Percentiles rank a stretch among this genome's conserved stretches.
These are phyloP conservation scores for Chaetops frenatus DNA, from an alignment of 2,113 vertebrate species.

Conservation along the genomic window DNA sequence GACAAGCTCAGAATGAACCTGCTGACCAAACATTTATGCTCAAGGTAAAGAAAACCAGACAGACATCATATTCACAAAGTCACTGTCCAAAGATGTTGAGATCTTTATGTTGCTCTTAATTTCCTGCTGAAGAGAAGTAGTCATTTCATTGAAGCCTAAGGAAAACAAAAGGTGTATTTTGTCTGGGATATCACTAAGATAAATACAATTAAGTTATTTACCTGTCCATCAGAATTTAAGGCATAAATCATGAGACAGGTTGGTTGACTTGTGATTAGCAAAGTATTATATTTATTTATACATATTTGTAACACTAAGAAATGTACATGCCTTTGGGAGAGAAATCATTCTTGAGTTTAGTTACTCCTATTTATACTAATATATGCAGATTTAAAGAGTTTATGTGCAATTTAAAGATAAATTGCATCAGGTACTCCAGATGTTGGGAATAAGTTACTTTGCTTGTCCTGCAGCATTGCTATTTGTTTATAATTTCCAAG, in stretches of 20 bases:
- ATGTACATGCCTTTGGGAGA: background rate
- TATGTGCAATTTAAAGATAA: background rate
- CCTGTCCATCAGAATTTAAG: background rate
- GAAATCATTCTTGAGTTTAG: background rate
- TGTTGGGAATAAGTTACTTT: background rate
- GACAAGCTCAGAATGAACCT: background rate
- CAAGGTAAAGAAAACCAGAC: background rate
- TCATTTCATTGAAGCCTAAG: background rate
- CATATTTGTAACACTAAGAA: background rate
- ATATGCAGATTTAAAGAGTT: background rate
- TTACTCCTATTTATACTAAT: background rate
- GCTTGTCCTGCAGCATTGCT: background rate
- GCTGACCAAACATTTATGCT: background rate
- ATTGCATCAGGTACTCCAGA: background rate
- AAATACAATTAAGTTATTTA: background rate
- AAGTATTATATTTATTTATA: background rate
- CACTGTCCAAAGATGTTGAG: background rate
- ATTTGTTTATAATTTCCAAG: conserved; percentile 40
- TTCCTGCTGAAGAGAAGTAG: background rate
- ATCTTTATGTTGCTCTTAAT: background rate
- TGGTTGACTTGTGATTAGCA: background rate
- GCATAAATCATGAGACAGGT: background rate
- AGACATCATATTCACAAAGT: background rate
- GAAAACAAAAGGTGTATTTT: background rate
- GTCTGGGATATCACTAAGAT: background rate